Evolutionary conservation across 2,113 vertebrate species (phyloP).

Genomic region (Natator depressus): DNA sequence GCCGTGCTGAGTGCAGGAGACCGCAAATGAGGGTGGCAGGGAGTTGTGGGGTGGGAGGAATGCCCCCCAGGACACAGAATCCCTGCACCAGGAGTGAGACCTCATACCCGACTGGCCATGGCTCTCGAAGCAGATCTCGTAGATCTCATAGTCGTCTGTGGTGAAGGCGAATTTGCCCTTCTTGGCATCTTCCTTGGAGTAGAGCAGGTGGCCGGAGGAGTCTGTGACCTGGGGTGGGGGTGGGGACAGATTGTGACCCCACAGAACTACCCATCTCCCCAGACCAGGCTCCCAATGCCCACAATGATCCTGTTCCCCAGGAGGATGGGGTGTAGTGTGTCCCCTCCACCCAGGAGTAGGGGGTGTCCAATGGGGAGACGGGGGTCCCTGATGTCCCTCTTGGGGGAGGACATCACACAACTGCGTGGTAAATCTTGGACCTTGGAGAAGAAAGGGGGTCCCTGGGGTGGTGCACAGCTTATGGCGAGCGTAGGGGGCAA

Average conservation of each 20-base stretch:
- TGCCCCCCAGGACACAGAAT: too few relatives aligned
- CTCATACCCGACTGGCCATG: background rate
- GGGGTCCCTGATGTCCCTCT: too few relatives aligned
- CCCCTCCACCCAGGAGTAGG: background rate
- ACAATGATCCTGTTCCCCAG: background rate
- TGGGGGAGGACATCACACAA: background rate
- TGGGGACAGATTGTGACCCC: background rate
- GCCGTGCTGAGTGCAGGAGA: background rate
- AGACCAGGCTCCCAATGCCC: background rate
- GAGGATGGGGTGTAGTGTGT: background rate
- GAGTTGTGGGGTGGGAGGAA: too few relatives aligned
- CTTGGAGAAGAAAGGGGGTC: background rate
- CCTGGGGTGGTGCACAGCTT: background rate
- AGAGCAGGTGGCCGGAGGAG: constrained; percentile 50
- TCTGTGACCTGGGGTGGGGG: constrained; percentile 46
- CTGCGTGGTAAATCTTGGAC: background rate
- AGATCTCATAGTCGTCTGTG: constrained; percentile 61
- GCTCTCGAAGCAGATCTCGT: constrained; percentile 62
- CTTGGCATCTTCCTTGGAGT: constrained; percentile 54
- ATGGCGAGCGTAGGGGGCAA: background rate
- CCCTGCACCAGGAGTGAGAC: background rate
- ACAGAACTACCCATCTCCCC: background rate
- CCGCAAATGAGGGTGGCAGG: too few relatives aligned
- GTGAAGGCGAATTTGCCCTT: constrained; percentile 66
- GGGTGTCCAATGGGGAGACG: background rate